Evolutionary conservation across 2,113 vertebrate species (phyloP).

Genomic region (Poeciliopsis retropinna): DNA sequence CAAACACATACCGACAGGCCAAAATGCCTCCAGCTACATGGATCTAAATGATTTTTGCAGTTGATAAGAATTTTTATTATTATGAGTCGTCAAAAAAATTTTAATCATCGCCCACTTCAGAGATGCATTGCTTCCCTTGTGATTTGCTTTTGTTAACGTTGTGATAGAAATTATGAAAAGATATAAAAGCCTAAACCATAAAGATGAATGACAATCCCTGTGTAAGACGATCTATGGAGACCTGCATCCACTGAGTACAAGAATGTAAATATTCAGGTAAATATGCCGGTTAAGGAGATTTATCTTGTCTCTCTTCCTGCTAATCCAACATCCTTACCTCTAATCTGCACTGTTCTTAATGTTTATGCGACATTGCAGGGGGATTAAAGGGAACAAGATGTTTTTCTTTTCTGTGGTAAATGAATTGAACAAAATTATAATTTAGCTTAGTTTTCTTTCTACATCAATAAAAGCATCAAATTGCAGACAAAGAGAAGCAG

Average conservation of each 20-base stretch:
- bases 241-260: slow-evolving; percentile 41
- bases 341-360: not conserved
- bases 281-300: slow-evolving; percentile 11
- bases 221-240: slow-evolving; percentile 3
- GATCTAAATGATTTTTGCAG: not conserved
- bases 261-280: slow-evolving; percentile 63
- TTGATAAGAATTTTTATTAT: not conserved
- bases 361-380: no score
- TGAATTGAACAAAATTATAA: no score
- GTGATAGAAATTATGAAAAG: not conserved
- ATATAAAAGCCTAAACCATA: slow-evolving; percentile 1
- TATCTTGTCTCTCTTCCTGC: not conserved
- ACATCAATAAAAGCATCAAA: not conserved
- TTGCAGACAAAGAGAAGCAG: not conserved
- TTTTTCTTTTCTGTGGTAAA: no score
- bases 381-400: not conserved
- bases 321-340: not conserved
- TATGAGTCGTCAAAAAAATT: not conserved
- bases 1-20: no score
- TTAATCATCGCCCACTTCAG: no score
- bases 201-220: not conserved
- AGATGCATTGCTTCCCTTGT: not conserved
- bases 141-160: not conserved
- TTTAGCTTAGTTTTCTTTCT: no score
- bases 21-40: not conserved